Percentiles rank a stretch among this genome's conserved stretches.
Evolutionary conservation across 2,113 vertebrate genomes (phyloP).

Genomic region (Nothocercus nigrocapillus): DNA sequence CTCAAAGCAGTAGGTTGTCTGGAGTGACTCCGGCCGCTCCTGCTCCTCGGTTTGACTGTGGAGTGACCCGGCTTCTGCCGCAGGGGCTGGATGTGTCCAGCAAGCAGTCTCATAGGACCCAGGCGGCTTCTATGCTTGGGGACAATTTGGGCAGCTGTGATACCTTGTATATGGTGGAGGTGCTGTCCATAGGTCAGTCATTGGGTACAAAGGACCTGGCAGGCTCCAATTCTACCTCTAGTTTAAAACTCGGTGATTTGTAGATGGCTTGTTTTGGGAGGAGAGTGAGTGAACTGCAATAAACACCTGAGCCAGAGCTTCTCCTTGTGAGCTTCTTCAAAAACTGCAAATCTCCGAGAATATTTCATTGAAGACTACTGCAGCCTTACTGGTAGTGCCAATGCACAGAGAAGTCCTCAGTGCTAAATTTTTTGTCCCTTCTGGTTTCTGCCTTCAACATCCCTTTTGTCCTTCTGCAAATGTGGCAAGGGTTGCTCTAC

Average conservation of each 20-base stretch:
- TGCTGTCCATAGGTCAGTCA: background rate
- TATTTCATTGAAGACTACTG: background rate
- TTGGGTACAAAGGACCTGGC: background rate
- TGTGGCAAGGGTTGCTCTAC: background rate
- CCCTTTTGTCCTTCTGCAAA: background rate
- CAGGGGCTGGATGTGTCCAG: too few species aligned
- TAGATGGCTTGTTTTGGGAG: background rate
- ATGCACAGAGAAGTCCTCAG: background rate
- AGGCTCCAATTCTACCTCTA: background rate
- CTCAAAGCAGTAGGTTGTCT: background rate
- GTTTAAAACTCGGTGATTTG: background rate
- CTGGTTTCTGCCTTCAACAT: background rate
- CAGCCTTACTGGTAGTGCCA: background rate
- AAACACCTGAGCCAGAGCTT: background rate
- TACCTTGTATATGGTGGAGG: background rate
- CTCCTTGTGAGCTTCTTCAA: background rate
- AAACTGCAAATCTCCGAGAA: background rate
- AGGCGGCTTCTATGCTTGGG: background rate
- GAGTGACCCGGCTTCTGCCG: background rate
- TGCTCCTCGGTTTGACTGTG: background rate
- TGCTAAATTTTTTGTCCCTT: background rate
- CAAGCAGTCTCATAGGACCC: background rate
- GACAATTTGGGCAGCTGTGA: background rate
- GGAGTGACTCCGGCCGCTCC: accelerated
- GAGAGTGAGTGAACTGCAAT: too few species aligned